These are phyloP conservation scores for Brienomyrus brachyistius DNA, from an alignment of 2,113 vertebrate species.

Conservation along the genomic window DNA sequence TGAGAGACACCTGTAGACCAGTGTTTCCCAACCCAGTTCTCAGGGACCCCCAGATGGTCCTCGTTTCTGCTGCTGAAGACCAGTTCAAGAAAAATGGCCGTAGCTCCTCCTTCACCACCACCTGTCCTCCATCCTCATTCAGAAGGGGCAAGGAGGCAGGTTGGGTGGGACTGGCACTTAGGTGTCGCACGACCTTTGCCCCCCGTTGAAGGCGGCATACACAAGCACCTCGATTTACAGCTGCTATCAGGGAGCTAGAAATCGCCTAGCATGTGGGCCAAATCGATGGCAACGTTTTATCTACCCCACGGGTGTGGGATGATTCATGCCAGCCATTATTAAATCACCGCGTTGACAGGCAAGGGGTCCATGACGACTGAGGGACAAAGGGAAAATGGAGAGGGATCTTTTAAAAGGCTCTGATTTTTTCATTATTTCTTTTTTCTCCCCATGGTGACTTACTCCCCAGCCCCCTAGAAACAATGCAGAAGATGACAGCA, in stretches of 20 bases:
- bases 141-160: background rate
- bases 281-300: background rate
- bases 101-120: background rate
- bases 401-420: background rate
- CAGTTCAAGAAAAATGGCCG: background rate
- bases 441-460: background rate
- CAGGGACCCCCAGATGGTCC: background rate
- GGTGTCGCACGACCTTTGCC: background rate
- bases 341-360: background rate
- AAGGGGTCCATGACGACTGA: background rate
- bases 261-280: background rate
- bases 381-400: background rate
- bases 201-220: background rate
- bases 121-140: background rate
- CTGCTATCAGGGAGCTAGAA: background rate
- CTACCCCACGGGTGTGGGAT: background rate
- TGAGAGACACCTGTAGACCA: background rate
- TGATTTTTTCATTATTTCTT: background rate
- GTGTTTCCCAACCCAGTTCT: background rate
- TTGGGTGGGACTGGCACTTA: background rate
- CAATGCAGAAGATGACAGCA: background rate
- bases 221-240: background rate
- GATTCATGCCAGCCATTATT: background rate
- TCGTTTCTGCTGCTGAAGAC: background rate
- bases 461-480: background rate